Conservation (phyloP, 92 coral and sea anemone species). For the Palythoa grandis region DNA sequence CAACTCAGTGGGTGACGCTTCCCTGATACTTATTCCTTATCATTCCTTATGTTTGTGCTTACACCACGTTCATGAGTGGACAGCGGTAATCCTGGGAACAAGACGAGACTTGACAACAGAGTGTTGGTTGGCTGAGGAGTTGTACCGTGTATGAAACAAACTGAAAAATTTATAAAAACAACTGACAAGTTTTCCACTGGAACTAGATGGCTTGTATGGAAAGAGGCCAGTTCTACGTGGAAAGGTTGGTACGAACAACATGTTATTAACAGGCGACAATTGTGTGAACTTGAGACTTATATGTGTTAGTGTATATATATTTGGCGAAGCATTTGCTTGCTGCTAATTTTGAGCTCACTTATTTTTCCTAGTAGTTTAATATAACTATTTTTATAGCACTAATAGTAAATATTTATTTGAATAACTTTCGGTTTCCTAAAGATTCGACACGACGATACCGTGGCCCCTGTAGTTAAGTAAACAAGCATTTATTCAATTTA, state of each 20-base stretch:
- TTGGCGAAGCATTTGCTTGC: too few relatives aligned
- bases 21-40: too few relatives aligned
- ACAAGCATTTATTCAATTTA: too few relatives aligned
- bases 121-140: neutral
- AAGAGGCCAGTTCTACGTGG: conserved; percentile 1
- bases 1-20: too few relatives aligned
- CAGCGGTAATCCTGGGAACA: conserved; percentile 9
- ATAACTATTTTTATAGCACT: too few relatives aligned
- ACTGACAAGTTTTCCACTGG: neutral
- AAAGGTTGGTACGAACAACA: neutral
- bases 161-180: neutral
- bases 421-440: too few relatives aligned
- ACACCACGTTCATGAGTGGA: neutral
- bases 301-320: too few relatives aligned
- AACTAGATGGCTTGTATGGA: conserved; percentile 11
- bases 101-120: conserved; percentile 5
- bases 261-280: neutral
- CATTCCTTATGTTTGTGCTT: neutral
- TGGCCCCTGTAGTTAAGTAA: too few relatives aligned
- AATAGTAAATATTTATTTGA: too few relatives aligned
- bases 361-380: too few relatives aligned
- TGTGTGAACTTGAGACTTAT: neutral
- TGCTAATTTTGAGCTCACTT: too few relatives aligned
- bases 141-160: neutral
- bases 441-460: too few relatives aligned